Evolutionary conservation across 1,140 invertebrate genomes (phyloP).

Genomic region (Danaus melanippus): DNA sequence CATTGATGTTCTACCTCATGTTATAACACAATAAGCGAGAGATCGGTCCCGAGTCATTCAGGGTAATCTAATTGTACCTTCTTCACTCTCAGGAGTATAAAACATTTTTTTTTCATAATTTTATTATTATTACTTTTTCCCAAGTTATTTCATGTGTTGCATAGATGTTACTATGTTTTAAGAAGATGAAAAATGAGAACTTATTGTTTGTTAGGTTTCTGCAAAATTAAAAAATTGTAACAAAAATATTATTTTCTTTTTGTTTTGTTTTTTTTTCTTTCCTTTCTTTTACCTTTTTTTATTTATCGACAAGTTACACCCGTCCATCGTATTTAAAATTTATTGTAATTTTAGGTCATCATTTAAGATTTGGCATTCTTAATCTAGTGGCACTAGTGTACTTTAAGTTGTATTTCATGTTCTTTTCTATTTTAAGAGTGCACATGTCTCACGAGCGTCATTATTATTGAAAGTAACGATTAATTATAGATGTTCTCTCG

Average conservation of each 20-base stretch:
- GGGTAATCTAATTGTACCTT: conserved; percentile 69
- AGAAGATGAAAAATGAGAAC: conserved; percentile 69
- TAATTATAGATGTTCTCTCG: conserved; percentile 41
- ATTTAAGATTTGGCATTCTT: conserved; percentile 62
- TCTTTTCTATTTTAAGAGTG: conserved; percentile 51
- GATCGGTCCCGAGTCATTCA: conserved; percentile 44
- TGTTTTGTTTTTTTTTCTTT: conserved; percentile 48
- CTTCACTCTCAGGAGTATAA: conserved; percentile 70
- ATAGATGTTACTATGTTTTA: conserved; percentile 75
- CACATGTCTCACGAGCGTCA: conserved; percentile 29
- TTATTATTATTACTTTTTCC: conserved; percentile 67
- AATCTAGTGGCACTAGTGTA: conserved; percentile 51
- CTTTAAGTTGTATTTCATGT: conserved; percentile 53
- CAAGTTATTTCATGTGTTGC: conserved; percentile 72
- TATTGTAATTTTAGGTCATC: conserved; percentile 65
- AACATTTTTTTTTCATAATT: conserved; percentile 61
- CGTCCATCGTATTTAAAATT: conserved; percentile 69
- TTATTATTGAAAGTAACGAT: conserved; percentile 38
- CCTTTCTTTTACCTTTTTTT: conserved; percentile 36
- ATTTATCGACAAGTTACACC: conserved; percentile 67
- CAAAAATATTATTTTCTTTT: conserved; percentile 65
- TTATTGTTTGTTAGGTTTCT: conserved; percentile 74
- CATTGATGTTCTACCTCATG: conserved; percentile 65
- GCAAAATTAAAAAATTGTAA: conserved; percentile 73
- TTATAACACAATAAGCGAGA: conserved; percentile 40